Evolutionary conservation across 2,113 vertebrate species (phyloP).

Genomic region (Calyptommatus sinebrachiatus): DNA sequence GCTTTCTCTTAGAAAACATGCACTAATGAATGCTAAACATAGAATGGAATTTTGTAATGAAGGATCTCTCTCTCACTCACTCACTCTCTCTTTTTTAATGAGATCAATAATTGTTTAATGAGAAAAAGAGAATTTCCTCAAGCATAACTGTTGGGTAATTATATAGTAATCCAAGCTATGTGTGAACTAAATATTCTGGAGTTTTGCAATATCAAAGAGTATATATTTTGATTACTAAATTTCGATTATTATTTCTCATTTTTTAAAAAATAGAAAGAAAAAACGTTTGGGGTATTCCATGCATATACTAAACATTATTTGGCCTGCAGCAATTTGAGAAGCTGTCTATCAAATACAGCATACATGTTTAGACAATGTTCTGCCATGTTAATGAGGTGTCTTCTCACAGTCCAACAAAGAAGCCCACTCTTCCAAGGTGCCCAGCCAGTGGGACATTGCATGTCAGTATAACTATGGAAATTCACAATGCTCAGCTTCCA

Average conservation of each 20-base stretch:
- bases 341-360: not conserved
- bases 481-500: not conserved
- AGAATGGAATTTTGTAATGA: not conserved
- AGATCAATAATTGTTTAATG: not conserved
- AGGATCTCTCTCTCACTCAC: not conserved
- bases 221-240: not conserved
- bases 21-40: not conserved
- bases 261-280: not conserved
- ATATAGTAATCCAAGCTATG: not conserved
- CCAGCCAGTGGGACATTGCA: not conserved
- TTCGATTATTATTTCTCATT: not conserved
- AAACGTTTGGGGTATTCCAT: not conserved
- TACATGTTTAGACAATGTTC: not conserved
- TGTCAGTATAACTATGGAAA: conserved; percentile 2
- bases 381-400: conserved; percentile 3
- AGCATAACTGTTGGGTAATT: not conserved
- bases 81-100: not conserved
- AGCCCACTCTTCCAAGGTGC: not conserved
- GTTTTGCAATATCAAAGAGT: not conserved
- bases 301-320: not conserved
- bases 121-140: not conserved
- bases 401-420: not conserved
- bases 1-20: not conserved
- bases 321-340: not conserved
- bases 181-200: not conserved